Evolutionary conservation across 2,797 vertebrate species (phyloP), one percentile per base, ranked within the genome.

Genomic region (Paratrypauchen microcephalus): DNA sequence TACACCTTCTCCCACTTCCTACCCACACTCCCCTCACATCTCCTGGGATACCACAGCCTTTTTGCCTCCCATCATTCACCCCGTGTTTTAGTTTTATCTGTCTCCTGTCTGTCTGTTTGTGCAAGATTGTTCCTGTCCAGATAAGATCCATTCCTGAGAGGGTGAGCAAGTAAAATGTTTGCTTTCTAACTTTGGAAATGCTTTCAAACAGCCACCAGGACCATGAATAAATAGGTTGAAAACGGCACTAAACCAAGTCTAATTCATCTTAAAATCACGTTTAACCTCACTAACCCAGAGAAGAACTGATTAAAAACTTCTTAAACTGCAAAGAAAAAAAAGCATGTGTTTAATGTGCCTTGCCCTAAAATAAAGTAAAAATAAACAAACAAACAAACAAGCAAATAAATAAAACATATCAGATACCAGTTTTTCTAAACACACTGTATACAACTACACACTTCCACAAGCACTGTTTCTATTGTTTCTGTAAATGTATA

Each of bases 1-100:
- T 74, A 72, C 73, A 79, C 80, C 77, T 74, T 86, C 78, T 83
- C 81, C 75, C 75, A 66, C 79, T 80, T 88, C 78, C 75, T 70
- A 65, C 66, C 21, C 65, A 48, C 78, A 81, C 84, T 84, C 83
- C 77, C 71, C 64, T 77, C 61, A 68, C 74, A 41, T 74, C 69
- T 83, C 72, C 57, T 50, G 73, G 75, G 77, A 85, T 76, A 7
- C 81, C 64, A 80, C 60, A 4, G 66, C 71, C 69, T 78, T 60
- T 26, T 65, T 74, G 66, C 69, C 55, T 79, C 68, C 59, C 41
- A 19, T 32, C 73, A 57, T 65, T 77, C 57, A 71, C 47, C 68
- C 79, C 67, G 56, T 55, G 74, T 70, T 63, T 78, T 1, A 15
- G 50, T 55, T 69, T 79, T 86, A 86, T 89, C 86, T 83, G 71